Evolutionary conservation across 2,113 vertebrate species (phyloP).

Genomic region (Cercocebus atys): DNA sequence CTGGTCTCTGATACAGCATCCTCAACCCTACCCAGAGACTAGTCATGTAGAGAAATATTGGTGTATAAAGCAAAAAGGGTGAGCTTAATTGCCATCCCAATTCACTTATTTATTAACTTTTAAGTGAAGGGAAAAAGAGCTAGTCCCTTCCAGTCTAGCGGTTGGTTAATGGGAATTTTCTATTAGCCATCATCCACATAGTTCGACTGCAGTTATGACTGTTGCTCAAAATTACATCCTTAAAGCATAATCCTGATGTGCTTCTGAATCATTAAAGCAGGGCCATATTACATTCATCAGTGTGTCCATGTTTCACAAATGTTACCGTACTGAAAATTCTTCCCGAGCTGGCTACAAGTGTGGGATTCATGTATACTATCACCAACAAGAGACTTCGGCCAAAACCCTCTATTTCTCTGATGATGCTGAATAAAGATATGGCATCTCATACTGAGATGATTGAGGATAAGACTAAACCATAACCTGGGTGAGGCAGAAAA

Average conservation of each 20-base stretch:
- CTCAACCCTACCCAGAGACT: neutral
- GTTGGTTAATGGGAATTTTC: neutral
- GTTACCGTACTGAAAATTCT: slow-evolving; percentile 18
- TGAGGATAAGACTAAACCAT: neutral
- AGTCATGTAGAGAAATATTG: neutral
- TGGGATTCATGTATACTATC: neutral
- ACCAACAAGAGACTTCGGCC: neutral
- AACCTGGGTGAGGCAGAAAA: neutral
- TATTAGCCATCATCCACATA: neutral
- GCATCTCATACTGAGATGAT: neutral
- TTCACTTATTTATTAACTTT: neutral
- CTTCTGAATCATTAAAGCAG: neutral
- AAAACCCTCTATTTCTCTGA: neutral
- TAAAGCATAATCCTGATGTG: neutral
- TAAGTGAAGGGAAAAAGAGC: neutral
- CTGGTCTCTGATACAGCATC: neutral
- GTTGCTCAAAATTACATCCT: neutral
- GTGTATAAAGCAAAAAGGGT: neutral
- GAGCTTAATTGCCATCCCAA: neutral
- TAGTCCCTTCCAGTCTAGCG: neutral
- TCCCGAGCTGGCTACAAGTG: neutral
- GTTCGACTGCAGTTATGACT: neutral
- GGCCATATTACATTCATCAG: neutral
- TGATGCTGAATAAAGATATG: neutral
- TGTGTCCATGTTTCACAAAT: neutral